Percentiles rank a stretch among this genome's conserved stretches.
Conservation (phyloP, 2,797 vertebrate species). For the Alfaro cultratus region DNA sequence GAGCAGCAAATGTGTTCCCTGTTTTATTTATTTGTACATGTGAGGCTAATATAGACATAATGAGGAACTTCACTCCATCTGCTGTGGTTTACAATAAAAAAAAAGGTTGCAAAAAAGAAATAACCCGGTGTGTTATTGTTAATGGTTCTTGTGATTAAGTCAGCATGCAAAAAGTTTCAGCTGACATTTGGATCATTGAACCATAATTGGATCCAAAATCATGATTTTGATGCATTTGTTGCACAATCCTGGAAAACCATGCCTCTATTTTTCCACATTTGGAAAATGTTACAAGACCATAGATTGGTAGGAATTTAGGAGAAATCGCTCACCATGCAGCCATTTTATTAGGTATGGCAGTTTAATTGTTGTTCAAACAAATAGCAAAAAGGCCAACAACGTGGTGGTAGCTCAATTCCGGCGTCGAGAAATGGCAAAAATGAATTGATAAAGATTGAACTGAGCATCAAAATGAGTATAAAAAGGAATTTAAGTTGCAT, state of each 20-base stretch:
- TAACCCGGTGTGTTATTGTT: background rate
- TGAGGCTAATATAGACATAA: slow-evolving; percentile 26
- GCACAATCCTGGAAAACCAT: background rate
- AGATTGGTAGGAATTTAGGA: background rate
- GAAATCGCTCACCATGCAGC: background rate
- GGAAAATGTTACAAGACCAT: background rate
- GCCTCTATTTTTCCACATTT: background rate
- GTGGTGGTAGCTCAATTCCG: background rate
- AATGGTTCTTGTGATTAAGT: slow-evolving; percentile 3
- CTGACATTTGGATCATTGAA: background rate
- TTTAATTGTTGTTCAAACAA: background rate
- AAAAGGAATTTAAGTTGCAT: background rate
- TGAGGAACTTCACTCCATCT: slow-evolving; percentile 13
- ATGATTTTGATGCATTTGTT: background rate
- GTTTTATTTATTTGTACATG: slow-evolving; percentile 11
- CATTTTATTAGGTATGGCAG: background rate
- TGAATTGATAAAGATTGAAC: background rate
- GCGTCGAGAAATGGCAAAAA: background rate
- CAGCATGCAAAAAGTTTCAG: background rate
- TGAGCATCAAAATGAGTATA: background rate
- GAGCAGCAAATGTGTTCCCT: slow-evolving; percentile 36
- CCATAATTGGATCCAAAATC: background rate
- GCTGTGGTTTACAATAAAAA: background rate
- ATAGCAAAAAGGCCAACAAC: background rate
- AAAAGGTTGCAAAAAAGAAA: background rate